Evolutionary conservation across 37 sponge, comb jelly and placozoan species (phyloP), one percentile per base, ranked within the genome.

Genomic region (Theonella swinhoei): DNA sequence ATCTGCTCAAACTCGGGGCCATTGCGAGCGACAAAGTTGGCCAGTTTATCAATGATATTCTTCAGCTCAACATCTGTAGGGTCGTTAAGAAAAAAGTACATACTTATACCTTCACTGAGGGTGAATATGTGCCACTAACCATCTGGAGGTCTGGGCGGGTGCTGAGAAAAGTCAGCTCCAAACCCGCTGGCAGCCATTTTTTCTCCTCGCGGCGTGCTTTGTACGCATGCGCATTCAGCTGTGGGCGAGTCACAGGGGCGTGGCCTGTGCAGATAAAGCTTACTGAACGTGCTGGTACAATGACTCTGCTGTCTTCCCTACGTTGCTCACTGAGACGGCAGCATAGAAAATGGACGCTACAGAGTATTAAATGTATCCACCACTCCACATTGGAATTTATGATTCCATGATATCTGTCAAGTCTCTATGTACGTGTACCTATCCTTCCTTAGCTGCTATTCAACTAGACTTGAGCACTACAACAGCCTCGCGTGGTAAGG

Each of bases 21-120:
- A 88, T 99, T 99, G 22, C 97, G 81, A 38, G 95, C 99, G 35
- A 99, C 99, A 88, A 99, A 99, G 66, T 91, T 91, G 2, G 99
- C 99, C 68, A 99, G 89, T 65, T 96, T 96, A 81, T 94, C 94
- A 83, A 99, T 95, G 37, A 99, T 91, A 64, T 88, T 99, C 65
- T 87, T 65, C 28, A 83, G 37, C 54, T 96, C 97, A 4, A 68
- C 59, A 80, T 94, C 95, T 95, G 42, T 30, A 70, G 36, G 40
- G 9, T 22, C 11, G 70, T 20, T 11, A 58, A 58, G 19, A 20
- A n/a, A n/a, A n/a, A n/a, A n/a, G 26, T 63, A 63, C 9, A 28
- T 28, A 31, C 34, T 68, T 1, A 1, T 25, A 29, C 1, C 33
- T 31, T 1, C 2, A 68, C 19, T 1, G 20, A 32, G 34, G 1